Evolutionary conservation across 2,797 vertebrate genomes (phyloP).

Genomic region (Hypotaenidia philippensis): DNA sequence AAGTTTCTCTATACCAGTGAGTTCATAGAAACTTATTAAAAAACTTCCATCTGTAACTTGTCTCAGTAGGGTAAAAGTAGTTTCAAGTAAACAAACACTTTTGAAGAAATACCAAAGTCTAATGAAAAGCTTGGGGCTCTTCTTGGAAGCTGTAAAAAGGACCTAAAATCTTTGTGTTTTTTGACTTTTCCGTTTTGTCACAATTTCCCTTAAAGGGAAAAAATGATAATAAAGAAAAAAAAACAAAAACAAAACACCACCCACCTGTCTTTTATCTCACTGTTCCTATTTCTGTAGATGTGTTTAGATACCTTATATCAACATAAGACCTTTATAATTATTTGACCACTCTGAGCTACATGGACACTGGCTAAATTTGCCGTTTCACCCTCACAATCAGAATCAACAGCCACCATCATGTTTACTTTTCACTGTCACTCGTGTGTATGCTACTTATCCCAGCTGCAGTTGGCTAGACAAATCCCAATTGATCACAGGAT

Average conservation of each 20-base stretch:
- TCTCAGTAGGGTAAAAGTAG: background rate
- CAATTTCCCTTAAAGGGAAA: background rate
- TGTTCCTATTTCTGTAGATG: background rate
- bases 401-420: background rate
- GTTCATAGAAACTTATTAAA: background rate
- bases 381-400: background rate
- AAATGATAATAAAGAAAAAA: background rate
- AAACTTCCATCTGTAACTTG: background rate
- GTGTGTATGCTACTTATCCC: background rate
- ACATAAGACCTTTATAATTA: background rate
- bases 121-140: background rate
- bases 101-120: background rate
- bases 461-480: background rate
- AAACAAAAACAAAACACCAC: rapidly evolving
- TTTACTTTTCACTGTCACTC: background rate
- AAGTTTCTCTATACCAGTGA: background rate
- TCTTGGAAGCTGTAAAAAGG: background rate
- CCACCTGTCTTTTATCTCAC: background rate
- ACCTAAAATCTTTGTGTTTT: background rate
- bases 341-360: background rate
- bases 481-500: background rate
- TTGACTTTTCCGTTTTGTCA: background rate
- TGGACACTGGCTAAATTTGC: background rate
- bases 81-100: background rate
- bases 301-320: background rate